Conservation (phyloP, 23 tunicate species). For the Halocynthia aurantium region DNA sequence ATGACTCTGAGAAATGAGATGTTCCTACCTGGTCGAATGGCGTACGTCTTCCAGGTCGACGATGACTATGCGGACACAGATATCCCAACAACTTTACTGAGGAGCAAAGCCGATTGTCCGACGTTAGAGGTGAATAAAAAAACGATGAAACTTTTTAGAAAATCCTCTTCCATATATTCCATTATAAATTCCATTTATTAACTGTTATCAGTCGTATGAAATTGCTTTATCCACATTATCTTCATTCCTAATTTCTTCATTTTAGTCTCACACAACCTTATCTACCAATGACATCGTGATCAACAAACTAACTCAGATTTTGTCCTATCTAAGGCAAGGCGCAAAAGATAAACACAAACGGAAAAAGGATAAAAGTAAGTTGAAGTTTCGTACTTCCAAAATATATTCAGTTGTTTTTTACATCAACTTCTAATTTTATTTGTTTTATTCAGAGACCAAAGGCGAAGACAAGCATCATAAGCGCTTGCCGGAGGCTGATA, state of each 20-base stretch:
- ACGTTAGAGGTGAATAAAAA: constrained; percentile 47
- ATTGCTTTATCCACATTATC: neutral
- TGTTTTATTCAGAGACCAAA: constrained; percentile 13
- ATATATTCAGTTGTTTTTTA: too few species aligned
- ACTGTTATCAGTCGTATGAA: neutral
- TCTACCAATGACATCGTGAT: constrained; percentile 97
- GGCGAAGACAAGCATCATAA: constrained; percentile 35
- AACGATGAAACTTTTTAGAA: too few species aligned
- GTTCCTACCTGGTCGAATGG: constrained; percentile 97
- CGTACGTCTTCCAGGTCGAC: constrained; percentile 94
- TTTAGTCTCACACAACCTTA: constrained; percentile 53
- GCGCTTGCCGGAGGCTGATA: constrained; percentile 47
- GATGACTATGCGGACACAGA: constrained; percentile 86
- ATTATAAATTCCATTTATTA: too few species aligned
- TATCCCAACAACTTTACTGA: constrained; percentile 87
- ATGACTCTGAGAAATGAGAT: constrained; percentile 51
- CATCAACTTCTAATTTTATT: too few species aligned
- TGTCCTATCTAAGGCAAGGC: constrained; percentile 85
- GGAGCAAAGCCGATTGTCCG: constrained; percentile 98
- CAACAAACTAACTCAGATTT: constrained; percentile 90
- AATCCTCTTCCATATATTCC: too few species aligned
- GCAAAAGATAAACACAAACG: constrained; percentile 64
- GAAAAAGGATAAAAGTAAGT: constrained; percentile 53
- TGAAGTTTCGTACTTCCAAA: too few species aligned
- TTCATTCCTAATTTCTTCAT: neutral